Evolutionary conservation across 2,797 vertebrate species (phyloP), one percentile per base, ranked within the genome.

Genomic region (Parambassis ranga): DNA sequence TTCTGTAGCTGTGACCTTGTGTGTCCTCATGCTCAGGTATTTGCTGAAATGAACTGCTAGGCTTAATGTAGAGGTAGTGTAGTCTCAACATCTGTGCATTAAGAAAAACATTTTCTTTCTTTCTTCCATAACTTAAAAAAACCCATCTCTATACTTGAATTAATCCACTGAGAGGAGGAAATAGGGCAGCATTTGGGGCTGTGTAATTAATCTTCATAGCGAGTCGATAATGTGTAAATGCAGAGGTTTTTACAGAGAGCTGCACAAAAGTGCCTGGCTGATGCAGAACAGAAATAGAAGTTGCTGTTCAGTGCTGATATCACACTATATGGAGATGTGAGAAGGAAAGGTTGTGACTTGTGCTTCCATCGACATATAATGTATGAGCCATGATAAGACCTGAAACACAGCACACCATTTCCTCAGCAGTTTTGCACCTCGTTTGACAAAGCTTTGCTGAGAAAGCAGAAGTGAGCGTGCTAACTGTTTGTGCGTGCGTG

Each of bases 231-330:
- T 13, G 60, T 43, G 51, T 50, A 55, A 49, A 49, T 33, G 56
- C 43, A 42, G 41, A 41, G 26, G 37, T 74, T 71, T n/a, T 58
- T 53, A 42, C 38, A 47, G 46, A 26, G 15, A 52, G 20, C 14
- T 5, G 23, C 46, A 62, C 46, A 52, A 65, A 76, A 33, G 39
- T 36, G 39, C 26, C 27, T 31, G 53, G 23, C 39, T 57, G 59
- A 68, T 31, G 65, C 72, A 56, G 44, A 64, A 49, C 73, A 67
- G 57, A 67, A 81, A 77, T 66, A 73, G 61, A 60, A 67, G 64
- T 28, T 51, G 69, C 77, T 76, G 69, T 47, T 71, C 32, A 16
- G 48, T 36, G 51, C 59, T 71, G 79, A 75, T 71, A 71, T 59
- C 66, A 68, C 53, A 65, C 20, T 35, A 30, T 43, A 55, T 37